A percentile compares a stretch with the other conserved stretches of the same genome.
These are phyloP conservation scores for Cotesia chilonis DNA, from an alignment of 1,140 invertebrate species.

Conservation along the genomic window DNA sequence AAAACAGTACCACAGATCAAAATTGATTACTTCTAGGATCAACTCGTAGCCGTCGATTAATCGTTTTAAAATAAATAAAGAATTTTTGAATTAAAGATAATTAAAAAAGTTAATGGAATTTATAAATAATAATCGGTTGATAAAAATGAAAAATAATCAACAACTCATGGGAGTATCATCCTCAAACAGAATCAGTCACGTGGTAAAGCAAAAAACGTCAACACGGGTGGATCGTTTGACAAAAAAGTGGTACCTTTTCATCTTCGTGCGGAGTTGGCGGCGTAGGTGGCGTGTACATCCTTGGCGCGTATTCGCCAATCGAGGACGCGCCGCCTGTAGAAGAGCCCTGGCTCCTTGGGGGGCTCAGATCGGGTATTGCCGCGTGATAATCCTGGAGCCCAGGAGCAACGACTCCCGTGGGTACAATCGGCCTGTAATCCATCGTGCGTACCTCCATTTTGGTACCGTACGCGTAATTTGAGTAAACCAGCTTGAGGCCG, in stretches of 20 bases:
- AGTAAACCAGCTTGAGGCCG: conserved; percentile 60
- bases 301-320: conserved; percentile 62
- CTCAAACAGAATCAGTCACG: too few relatives aligned
- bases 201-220: too few relatives aligned
- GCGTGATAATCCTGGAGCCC: conserved; percentile 63
- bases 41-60: too few relatives aligned
- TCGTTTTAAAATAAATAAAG: too few relatives aligned
- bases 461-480: conserved; percentile 51
- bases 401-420: conserved; percentile 57
- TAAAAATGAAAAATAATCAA: too few relatives aligned
- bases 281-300: conserved; percentile 64
- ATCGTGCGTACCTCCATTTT: conserved; percentile 64
- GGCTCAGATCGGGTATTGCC: conserved; percentile 61
- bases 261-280: conserved; percentile 64
- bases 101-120: too few relatives aligned
- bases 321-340: conserved; percentile 64
- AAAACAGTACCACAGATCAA: too few relatives aligned
- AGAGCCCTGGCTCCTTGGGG: conserved; percentile 63
- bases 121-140: too few relatives aligned
- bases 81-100: too few relatives aligned
- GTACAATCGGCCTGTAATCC: conserved; percentile 63
- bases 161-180: too few relatives aligned
- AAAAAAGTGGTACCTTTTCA: conserved; percentile 57
- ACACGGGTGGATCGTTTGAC: too few relatives aligned
- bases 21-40: too few relatives aligned